Evolutionary conservation across 2,113 vertebrate species (phyloP).

Genomic region (Brienomyrus longianalis): DNA sequence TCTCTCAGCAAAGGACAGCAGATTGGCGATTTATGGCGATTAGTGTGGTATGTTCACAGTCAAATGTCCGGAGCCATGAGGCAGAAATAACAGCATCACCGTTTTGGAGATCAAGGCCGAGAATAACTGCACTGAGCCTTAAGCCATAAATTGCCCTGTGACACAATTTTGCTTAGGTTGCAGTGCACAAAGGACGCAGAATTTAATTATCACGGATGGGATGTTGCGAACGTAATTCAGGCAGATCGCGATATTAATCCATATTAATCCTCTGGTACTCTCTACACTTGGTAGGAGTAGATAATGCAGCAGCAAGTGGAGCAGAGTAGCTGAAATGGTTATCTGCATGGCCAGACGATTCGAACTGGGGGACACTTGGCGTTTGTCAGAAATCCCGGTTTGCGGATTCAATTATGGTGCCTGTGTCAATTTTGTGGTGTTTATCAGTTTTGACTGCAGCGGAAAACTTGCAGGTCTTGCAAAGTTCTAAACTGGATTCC

Average conservation of each 20-base stretch:
- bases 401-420: background rate
- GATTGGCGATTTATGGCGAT: slow-evolving; percentile 6
- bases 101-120: background rate
- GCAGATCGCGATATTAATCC: background rate
- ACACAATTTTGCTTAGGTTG: slow-evolving; percentile 5
- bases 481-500: background rate
- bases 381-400: background rate
- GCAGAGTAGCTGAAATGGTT: background rate
- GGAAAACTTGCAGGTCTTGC: background rate
- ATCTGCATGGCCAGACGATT: background rate
- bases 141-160: background rate
- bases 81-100: background rate
- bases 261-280: background rate
- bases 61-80: too few species aligned
- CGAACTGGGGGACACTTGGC: background rate
- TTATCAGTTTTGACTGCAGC: background rate
- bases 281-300: background rate
- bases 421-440: background rate
- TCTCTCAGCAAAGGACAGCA: background rate
- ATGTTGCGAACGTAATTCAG: background rate
- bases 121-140: background rate
- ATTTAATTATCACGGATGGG: background rate
- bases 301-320: background rate
- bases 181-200: background rate
- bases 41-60: background rate